Conservation (phyloP, 2,113 vertebrate genomes). For the Otis tarda region DNA sequence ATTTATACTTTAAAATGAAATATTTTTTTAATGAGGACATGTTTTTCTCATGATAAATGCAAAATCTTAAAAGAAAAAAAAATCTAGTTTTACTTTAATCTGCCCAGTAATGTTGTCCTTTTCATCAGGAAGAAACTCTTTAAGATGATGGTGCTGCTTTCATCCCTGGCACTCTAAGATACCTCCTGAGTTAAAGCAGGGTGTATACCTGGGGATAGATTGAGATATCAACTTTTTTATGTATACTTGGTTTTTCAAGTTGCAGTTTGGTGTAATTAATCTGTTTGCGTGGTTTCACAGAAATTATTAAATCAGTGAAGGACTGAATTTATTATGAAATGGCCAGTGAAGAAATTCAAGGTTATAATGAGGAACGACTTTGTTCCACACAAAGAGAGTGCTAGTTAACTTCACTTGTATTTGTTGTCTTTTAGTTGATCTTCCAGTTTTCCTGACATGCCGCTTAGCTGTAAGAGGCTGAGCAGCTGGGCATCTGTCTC, state of each 20-base stretch:
- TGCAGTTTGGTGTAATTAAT: neutral
- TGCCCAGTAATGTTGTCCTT: neutral
- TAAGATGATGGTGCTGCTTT: neutral
- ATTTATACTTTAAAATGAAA: neutral
- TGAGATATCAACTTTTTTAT: neutral
- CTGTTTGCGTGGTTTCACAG: neutral
- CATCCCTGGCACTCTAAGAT: neutral
- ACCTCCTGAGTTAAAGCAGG: neutral
- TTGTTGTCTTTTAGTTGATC: neutral
- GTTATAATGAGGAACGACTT: neutral
- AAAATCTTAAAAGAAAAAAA: neutral
- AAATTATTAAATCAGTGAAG: neutral
- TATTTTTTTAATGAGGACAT: neutral
- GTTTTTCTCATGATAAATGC: neutral
- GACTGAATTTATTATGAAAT: neutral
- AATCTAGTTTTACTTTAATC: neutral
- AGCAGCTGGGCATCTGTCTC: neutral
- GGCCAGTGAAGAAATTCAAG: neutral
- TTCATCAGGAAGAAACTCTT: neutral
- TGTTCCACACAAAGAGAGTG: neutral
- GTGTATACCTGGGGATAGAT: neutral
- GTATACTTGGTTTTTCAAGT: neutral
- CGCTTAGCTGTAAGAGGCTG: neutral
- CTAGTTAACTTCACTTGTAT: neutral
- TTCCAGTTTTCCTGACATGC: neutral